Evolutionary conservation across 1,140 invertebrate genomes (phyloP), one percentile per base, ranked within the genome.

Genomic region (Mercenaria mercenaria): DNA sequence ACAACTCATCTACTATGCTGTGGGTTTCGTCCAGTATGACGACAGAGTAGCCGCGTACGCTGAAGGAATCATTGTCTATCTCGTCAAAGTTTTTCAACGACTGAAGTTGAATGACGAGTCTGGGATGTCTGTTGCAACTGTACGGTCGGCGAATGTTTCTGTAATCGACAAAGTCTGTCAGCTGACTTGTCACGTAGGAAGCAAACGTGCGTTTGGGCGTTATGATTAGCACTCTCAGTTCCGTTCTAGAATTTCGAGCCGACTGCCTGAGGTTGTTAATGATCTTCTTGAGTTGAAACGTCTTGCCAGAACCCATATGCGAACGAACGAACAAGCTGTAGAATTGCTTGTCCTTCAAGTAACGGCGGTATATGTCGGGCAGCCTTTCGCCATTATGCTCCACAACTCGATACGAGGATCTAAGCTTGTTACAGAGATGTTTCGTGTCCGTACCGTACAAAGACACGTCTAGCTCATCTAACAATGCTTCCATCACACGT

Each of bases 21-120:
- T 80, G 76, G 4, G 52, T 23, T 29, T 80, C 76, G 26, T 80
- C 76, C 4, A 80, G n/a, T 6, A 80, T 56, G 18, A 80, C 32
- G 3, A 77, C n/a, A 41, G 37, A 41, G n/a, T 77, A 77, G 13
- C 74, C 74, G 2, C n/a, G 13, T 2, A 77, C 43, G n/a, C 39
- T 77, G 74, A 41, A 41, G 2, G 74, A 43, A 26, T 50, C 74
- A 29, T 8, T 26, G 6, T 77, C 37, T 10, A 77, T 77, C 3
- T 77, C 43, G 1, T 77, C 43, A 26, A 77, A 77, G 43, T 50
- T 4, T 32, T 77, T 77, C 18, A 77, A 26, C 26, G 74, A 77
- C 43, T 77, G 37, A 8, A 77, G 74, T n/a, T 77, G 74, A 41
- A 77, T 39, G n/a, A 77, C 74, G n/a, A 77, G n/a, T 39, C 43